phyloP scores from a whole-genome alignment of 35 echinoderm and acorn worm genomes.

The Nesometra sesokonis region DNA sequence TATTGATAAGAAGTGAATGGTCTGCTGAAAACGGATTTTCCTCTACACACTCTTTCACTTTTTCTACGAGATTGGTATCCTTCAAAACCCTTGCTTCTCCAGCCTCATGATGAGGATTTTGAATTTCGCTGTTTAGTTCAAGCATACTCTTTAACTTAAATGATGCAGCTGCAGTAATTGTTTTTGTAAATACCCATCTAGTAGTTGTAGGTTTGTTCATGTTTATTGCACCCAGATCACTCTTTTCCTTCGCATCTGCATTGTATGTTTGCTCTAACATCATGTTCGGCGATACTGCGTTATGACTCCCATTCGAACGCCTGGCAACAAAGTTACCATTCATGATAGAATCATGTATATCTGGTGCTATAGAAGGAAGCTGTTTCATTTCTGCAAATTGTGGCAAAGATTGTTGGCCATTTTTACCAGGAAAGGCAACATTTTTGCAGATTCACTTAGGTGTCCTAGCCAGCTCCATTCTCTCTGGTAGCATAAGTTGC shows the following conservation, averaged over 20 bases:
- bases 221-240: slow-evolving; percentile 22
- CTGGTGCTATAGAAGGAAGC: slow-evolving; percentile 4
- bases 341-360: neutral
- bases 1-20: neutral
- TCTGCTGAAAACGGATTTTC: slow-evolving; percentile 1
- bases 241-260: slow-evolving; percentile 21
- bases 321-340: neutral
- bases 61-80: slow-evolving; percentile 15
- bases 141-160: neutral
- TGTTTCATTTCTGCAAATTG: slow-evolving; percentile 16
- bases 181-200: slow-evolving; percentile 32
- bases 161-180: slow-evolving; percentile 5
- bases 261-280: slow-evolving; percentile 30
- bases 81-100: neutral
- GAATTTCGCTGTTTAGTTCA: neutral
- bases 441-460: neutral
- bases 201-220: slow-evolving; percentile 4
- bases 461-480: slow-evolving; percentile 6
- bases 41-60: neutral
- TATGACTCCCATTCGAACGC: neutral
- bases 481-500: too few species aligned
- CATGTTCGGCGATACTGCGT: slow-evolving; percentile 26
- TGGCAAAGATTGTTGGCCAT: slow-evolving; percentile 19
- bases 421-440: slow-evolving; percentile 23
- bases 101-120: slow-evolving; percentile 28